These are phyloP conservation scores for Diorhabda elongata DNA, from an alignment of 1,140 invertebrate species.

Conservation along the genomic window DNA sequence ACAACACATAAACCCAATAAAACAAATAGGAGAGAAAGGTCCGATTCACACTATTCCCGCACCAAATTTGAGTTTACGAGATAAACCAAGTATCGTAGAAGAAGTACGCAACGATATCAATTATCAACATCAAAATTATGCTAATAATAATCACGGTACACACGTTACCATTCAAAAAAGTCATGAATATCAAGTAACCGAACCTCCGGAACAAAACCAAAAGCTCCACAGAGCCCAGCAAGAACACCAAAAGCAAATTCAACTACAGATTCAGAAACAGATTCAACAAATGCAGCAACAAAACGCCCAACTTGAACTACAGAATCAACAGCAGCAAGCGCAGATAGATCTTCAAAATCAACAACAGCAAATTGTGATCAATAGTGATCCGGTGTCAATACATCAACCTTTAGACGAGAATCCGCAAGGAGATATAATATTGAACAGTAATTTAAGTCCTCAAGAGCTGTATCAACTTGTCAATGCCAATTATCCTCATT, in stretches of 20 bases:
- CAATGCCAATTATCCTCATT: constrained; percentile 2
- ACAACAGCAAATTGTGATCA: constrained; percentile 13
- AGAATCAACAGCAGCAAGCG: neutral
- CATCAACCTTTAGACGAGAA: constrained; percentile 15
- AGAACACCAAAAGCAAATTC: neutral
- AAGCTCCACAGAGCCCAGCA: constrained; percentile 13
- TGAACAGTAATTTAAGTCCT: constrained; percentile 9
- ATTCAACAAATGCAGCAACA: constrained; percentile 13
- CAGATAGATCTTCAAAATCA: neutral
- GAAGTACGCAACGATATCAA: constrained; percentile 29
- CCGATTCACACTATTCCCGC: constrained; percentile 80
- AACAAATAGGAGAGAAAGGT: constrained; percentile 55
- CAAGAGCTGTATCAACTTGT: constrained; percentile 12
- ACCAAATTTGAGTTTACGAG: constrained; percentile 61
- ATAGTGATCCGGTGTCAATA: neutral
- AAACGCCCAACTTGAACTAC: constrained; percentile 33
- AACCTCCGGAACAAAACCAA: constrained; percentile 28
- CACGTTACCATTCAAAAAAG: constrained; percentile 22
- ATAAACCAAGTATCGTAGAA: constrained; percentile 35
- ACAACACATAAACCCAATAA: constrained; percentile 36
- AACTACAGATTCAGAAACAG: constrained; percentile 4
- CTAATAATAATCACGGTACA: neutral
- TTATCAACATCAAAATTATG: constrained; percentile 11
- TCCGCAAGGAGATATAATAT: constrained; percentile 15
- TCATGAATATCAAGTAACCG: constrained; percentile 49